Base-by-base conservation (phyloP, 2,797 vertebrate species). In the Heteromormyrus szaboi region DNA sequence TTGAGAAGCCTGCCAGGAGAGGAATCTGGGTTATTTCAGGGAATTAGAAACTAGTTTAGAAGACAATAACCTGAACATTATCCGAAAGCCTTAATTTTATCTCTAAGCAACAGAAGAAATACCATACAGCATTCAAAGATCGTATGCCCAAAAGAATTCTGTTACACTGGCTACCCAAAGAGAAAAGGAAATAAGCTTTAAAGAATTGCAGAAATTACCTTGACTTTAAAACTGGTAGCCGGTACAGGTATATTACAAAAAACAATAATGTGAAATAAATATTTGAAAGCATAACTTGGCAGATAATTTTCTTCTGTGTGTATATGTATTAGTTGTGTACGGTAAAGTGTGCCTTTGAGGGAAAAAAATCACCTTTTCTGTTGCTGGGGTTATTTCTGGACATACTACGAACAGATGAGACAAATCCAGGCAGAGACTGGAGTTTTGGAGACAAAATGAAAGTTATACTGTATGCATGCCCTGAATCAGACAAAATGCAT, bases 11-110 rank as follows among this genome's bases (percentile, higher is more conserved):
- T 7, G 25, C 25, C 88, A 86, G 25, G 48, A 72, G 7, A 41
- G 22, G 19, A 72, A 72, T 89, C 83, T 86, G 59, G 46, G 54
- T 25, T 89, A 72, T 89, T 68, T 89, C 88, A 85, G 33, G 7
- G 50, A 86, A 72, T 53, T 53, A 86, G 46, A 89, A 50, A 89
- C 83, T 84, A 85, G n/a, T 44, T 62, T 44, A 11, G 22, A 65
- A 84, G 53, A 81, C 37, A 89, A 62, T 44, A 65, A 84, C 53
- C 54, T 85, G 88, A 25, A 59, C 81, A 65, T 51, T 65, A 46
- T 29, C 76, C 37, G 4, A 44, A 65, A 17, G 56, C 12, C 12
- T 89, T 88, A 19, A 88, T 88, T 89, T 85, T 85, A 89, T 46
- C 81, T 41, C 53, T 50, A 59, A 85, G 51, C 56, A 85, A 62